Evolutionary conservation across 2,113 vertebrate genomes (phyloP).

Genomic region (Psophia crepitans): DNA sequence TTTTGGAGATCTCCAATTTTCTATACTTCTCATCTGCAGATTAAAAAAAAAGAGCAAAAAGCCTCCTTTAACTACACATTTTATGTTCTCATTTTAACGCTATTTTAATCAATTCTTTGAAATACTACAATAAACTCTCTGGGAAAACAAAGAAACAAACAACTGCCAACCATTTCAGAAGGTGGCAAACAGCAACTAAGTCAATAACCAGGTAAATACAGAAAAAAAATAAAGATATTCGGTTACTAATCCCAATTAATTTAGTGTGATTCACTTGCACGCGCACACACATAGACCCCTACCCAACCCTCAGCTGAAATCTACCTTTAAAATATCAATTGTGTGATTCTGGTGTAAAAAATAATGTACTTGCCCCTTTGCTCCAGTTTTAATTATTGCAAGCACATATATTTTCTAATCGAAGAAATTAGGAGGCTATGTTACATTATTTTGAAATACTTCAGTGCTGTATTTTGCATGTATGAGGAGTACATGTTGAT

Average conservation of each 20-base stretch:
- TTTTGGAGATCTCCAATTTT: slow-evolving; percentile 60
- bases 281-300: no score
- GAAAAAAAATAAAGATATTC: background rate
- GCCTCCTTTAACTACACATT: background rate
- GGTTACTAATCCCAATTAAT: background rate
- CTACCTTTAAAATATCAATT: background rate
- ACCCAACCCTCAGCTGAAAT: background rate
- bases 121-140: background rate
- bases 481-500: background rate
- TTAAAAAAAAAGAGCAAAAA: slow-evolving; percentile 29
- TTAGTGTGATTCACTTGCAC: background rate
- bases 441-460: background rate
- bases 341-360: background rate
- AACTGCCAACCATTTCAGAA: background rate
- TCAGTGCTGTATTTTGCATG: background rate
- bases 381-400: background rate
- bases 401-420: background rate
- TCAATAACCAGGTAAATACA: background rate
- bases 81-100: background rate
- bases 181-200: background rate
- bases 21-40: slow-evolving; percentile 48
- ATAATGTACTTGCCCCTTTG: background rate
- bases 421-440: background rate
- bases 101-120: background rate
- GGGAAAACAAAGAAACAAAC: background rate